Evolutionary conservation across 2,797 vertebrate species (phyloP), one percentile per base, ranked within the genome.

Genomic region (Tapirus indicus): DNA sequence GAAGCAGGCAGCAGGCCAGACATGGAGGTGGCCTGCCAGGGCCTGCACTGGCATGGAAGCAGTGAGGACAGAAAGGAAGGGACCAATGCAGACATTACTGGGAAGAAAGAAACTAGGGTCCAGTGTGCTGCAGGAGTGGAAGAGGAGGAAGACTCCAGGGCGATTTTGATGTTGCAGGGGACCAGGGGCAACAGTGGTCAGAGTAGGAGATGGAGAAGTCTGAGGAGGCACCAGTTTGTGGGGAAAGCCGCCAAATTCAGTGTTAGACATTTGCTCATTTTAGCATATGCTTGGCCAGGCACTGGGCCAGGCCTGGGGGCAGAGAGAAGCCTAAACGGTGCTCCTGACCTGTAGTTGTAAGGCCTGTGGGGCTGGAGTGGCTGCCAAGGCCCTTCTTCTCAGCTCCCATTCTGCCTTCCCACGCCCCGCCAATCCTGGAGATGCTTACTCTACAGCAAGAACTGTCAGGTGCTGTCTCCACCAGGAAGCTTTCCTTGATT

Each of bases 401-500:
- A 8, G 38, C 11, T 18, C 64, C 14, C 14, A 27, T 17, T 32
- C 6, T 1, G 18, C 27, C 41, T 66, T 49, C 12, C 68, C 66
- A 52, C 6, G 41, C 21, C 21, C 60, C 35, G 56, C 16, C 14
- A 6, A 6, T 47, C 49, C 62, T 35, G 27, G 47, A 52, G 41
- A 74, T 18, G 32, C 35, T 58, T n/a, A 41, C 23, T 91, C 5
- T 32, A 54, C n/a, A 29, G 64, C 49, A 44, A 32, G 35, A 44
- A 60, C 18, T 47, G 4, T 44, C n/a, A 74, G 58, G 9, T 29
- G 56, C 74, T 6, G 13, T 58, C 38, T 68, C 93, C 18, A 72
- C 20, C 62, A 66, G 87, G 68, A 96, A 83, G 78, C 56, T 56
- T 69, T 72, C 49, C 83, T 89, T 85, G 54, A 95, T 77, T 69